These are phyloP conservation scores for Pungitius pungitius DNA, from an alignment of 2,113 vertebrate species.

Conservation along the genomic window DNA sequence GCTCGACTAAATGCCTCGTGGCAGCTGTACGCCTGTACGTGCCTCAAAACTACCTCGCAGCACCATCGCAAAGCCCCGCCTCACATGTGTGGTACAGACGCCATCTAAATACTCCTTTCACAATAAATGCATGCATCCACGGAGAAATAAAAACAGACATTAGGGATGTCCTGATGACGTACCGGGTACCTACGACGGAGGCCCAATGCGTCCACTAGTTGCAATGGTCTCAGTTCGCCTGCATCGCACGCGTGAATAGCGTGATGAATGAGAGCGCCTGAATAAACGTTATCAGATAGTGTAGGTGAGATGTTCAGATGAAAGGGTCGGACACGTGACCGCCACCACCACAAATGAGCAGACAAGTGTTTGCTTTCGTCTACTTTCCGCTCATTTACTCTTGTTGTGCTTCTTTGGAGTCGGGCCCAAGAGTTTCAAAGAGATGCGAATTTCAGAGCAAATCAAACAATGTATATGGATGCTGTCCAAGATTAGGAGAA, in stretches of 20 bases:
- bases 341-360: not conserved
- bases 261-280: not conserved
- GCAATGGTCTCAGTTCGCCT: no score
- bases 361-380: not conserved
- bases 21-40: not conserved
- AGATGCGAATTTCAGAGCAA: not conserved
- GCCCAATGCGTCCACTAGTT: not conserved
- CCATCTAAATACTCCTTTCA: not conserved
- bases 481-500: not conserved
- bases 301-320: not conserved
- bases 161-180: not conserved
- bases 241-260: no score
- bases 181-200: not conserved
- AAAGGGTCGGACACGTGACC: not conserved
- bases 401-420: not conserved
- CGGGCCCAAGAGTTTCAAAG: not conserved
- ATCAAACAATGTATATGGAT: not conserved
- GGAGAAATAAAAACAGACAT: not conserved
- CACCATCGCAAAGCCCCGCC: not conserved
- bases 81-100: not conserved
- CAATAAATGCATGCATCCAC: not conserved
- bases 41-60: not conserved
- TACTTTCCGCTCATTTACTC: not conserved
- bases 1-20: conserved; percentile 19
- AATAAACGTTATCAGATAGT: not conserved